Evolutionary conservation across 2,797 vertebrate species (phyloP), one percentile per base, ranked within the genome.

Genomic region (Falco novaeseelandiae): DNA sequence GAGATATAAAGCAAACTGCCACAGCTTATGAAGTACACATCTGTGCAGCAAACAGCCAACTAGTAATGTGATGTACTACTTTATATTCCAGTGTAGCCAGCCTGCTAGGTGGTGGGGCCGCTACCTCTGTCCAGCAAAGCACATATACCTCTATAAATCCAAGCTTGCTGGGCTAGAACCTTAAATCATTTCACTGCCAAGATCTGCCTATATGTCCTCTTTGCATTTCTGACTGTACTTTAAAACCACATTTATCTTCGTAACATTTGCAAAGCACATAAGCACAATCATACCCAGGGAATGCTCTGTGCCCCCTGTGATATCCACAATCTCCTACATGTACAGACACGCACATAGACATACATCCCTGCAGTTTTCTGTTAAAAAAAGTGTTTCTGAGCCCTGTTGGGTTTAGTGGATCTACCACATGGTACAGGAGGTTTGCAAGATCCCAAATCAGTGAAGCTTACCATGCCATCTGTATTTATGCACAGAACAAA

Each of bases 271-370:
- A 76, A 65, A 83, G 36, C 30, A 40, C 21, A 23, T 51, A 71
- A 55, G 38, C 54, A n/a, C 19, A 30, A 26, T 57, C 36, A 30
- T 5, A 44, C 18, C 6, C 36, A 40, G 44, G 18, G 22, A 15
- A 72, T 69, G 29, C 25, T 65, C 48, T 14, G 34, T 51, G 57
- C 32, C n/a, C 32, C 54, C 57, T 67, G 10, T n/a, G 29, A 44
- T 30, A 67, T 15, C 32, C 74, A 65, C 46, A 92, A 54, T 66
- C 51, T 65, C 49, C 27, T 27, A 5, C 34, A 16, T 23, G 10
- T 29, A n/a, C 27, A 74, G 21, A 34, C 0, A 0, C 14, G 32
- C 26, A 14, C 12, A 58, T 0, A 4, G 32, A 20, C 42, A 36
- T 19, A 25, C 0, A 6, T 18, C 8, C 23, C 30, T 72, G 25